A percentile compares a stretch with the other conserved stretches of the same genome.
phyloP scores from a whole-genome alignment of 2,797 vertebrate species.

The Myotis vivesi region DNA sequence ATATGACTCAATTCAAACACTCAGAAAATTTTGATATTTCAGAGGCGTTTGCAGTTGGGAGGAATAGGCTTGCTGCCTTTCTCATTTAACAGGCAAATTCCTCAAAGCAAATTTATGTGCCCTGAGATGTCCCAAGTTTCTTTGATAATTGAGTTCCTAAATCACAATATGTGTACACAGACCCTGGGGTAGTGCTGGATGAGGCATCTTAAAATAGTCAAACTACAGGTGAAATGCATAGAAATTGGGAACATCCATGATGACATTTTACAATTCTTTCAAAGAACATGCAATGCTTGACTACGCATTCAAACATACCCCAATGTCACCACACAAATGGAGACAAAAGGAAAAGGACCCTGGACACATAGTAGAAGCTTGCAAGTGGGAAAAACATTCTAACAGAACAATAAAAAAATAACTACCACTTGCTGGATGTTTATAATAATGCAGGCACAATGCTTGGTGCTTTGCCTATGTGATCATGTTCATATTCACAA shows the following conservation, averaged over 20 bases:
- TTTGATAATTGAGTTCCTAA: slow-evolving; percentile 22
- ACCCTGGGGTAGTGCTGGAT: neutral
- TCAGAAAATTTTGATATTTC: slow-evolving; percentile 54
- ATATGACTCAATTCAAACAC: slow-evolving; percentile 58
- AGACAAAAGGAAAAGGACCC: neutral
- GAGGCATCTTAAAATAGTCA: neutral
- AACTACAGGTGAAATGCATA: neutral
- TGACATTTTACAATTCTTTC: neutral
- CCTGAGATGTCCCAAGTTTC: neutral
- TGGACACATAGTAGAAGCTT: neutral
- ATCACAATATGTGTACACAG: neutral
- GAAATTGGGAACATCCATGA: neutral
- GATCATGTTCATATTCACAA: neutral
- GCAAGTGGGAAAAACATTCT: neutral
- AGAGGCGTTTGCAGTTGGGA: slow-evolving; percentile 35
- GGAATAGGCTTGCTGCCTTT: neutral
- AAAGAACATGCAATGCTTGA: neutral
- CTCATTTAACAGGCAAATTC: neutral
- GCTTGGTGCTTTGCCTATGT: neutral
- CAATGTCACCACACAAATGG: neutral
- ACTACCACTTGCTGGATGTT: neutral
- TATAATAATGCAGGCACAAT: neutral
- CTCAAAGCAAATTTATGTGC: slow-evolving; percentile 12
- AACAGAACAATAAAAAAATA: neutral
- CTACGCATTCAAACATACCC: neutral